These are phyloP conservation scores for Drosophila persimilis DNA, from an alignment of 1,140 invertebrate species.

Conservation along the genomic window DNA sequence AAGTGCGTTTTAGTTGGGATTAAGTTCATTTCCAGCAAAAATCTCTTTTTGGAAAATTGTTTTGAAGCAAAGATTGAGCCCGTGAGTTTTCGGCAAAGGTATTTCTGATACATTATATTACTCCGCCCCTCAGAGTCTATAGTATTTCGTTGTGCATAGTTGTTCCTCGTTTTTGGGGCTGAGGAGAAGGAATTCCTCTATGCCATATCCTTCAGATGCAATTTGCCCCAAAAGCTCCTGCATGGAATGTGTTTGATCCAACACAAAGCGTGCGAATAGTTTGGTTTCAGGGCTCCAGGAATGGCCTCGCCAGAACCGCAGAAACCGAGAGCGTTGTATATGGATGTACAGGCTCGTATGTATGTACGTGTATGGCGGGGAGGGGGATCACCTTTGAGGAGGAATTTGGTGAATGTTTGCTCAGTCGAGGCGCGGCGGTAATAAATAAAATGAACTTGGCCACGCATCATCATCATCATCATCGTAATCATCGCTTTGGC, in stretches of 20 bases:
- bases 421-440: slow-evolving; percentile 55
- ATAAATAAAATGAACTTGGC: slow-evolving; percentile 68
- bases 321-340: neutral
- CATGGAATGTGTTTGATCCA: slow-evolving; percentile 70
- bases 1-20: no score
- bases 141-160: neutral
- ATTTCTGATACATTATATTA: no score
- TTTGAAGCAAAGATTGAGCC: no score
- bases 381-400: slow-evolving; percentile 28
- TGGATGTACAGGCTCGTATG: no score
- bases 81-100: no score
- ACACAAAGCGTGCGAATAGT: slow-evolving; percentile 76
- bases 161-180: neutral
- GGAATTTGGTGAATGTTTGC: slow-evolving; percentile 67
- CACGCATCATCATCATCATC: slow-evolving; percentile 46
- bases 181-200: neutral
- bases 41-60: no score
- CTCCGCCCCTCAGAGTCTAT: no score
- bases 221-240: neutral
- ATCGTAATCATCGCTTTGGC: slow-evolving; percentile 5
- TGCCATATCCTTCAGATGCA: neutral
- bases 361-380: neutral
- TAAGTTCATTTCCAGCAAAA: no score
- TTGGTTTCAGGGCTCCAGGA: slow-evolving; percentile 22
- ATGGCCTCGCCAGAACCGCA: neutral